phyloP scores from a whole-genome alignment of 2,113 vertebrate species.

The Macquaria australasica region DNA sequence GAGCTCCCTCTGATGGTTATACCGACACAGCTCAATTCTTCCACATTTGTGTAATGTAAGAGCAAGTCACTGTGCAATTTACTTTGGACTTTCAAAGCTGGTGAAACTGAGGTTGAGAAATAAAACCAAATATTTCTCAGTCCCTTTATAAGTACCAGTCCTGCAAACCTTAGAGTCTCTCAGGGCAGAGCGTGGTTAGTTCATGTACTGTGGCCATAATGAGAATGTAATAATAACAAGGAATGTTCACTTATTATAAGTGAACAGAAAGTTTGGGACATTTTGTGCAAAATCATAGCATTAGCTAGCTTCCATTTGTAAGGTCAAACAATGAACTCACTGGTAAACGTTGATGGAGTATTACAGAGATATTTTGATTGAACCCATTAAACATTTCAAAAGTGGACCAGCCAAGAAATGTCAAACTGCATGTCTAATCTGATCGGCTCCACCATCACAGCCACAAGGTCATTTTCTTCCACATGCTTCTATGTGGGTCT shows the following conservation, averaged over 20 bases:
- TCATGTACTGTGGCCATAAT: constrained; percentile 1
- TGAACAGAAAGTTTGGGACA: constrained; percentile 35
- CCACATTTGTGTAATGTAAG: not conserved
- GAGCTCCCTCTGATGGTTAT: constrained; percentile 18
- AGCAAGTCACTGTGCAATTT: not conserved
- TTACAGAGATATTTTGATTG: constrained; percentile 16
- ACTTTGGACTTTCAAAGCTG: constrained; percentile 21
- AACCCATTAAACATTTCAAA: constrained; percentile 12
- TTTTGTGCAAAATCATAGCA: constrained; percentile 72
- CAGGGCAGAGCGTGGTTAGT: not conserved
- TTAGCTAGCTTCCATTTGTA: constrained; percentile 61
- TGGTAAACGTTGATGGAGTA: constrained; percentile 14
- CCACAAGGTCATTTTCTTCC: not conserved
- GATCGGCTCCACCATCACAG: constrained; percentile 6
- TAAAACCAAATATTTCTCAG: constrained; percentile 16
- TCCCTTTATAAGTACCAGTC: not conserved
- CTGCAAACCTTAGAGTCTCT: constrained; percentile 4
- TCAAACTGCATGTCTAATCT: not conserved
- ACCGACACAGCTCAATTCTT: not conserved
- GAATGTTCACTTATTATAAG: constrained; percentile 53
- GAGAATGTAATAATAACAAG: constrained; percentile 16
- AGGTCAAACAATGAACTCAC: constrained; percentile 19
- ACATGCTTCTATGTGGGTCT: not conserved
- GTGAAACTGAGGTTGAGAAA: constrained; percentile 5
- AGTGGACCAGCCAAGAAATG: constrained; percentile 29